These are phyloP conservation scores for Drosophila sturtevanti DNA, from an alignment of 1,140 invertebrate species.

Conservation along the genomic window DNA sequence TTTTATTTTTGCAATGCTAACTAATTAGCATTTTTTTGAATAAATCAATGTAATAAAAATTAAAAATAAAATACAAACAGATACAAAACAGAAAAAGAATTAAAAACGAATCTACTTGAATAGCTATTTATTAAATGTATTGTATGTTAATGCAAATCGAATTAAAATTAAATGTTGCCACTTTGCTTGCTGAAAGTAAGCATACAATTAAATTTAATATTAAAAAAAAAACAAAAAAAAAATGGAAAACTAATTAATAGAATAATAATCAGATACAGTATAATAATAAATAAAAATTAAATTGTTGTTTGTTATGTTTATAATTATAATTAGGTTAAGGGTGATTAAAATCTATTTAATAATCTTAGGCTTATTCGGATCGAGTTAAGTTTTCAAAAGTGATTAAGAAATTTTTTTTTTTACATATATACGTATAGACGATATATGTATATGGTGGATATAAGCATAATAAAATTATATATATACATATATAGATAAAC, in stretches of 20 bases:
- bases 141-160: constrained; percentile 20
- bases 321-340: constrained; percentile 22
- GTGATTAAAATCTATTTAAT: constrained; percentile 10
- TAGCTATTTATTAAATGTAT: constrained; percentile 4
- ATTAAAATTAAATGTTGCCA: constrained; percentile 60
- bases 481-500: constrained; percentile 28
- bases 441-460: not conserved
- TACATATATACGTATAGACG: not conserved
- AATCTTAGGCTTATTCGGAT: not conserved
- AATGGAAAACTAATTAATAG: not conserved
- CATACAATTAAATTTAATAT: constrained; percentile 3
- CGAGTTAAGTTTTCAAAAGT: constrained; percentile 7
- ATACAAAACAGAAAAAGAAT: not conserved
- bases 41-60: constrained; percentile 28
- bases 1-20: not conserved
- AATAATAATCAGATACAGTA: not conserved
- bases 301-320: constrained; percentile 50
- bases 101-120: constrained; percentile 22
- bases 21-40: constrained; percentile 42
- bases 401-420: constrained; percentile 7
- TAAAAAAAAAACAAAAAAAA: not conserved
- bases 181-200: constrained; percentile 46
- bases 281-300: not conserved
- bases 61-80: constrained; percentile 4
- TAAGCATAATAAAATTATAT: not conserved